Base-by-base conservation (phyloP, 2,888 invertebrate species). In the Caenorhabditis becei region DNA sequence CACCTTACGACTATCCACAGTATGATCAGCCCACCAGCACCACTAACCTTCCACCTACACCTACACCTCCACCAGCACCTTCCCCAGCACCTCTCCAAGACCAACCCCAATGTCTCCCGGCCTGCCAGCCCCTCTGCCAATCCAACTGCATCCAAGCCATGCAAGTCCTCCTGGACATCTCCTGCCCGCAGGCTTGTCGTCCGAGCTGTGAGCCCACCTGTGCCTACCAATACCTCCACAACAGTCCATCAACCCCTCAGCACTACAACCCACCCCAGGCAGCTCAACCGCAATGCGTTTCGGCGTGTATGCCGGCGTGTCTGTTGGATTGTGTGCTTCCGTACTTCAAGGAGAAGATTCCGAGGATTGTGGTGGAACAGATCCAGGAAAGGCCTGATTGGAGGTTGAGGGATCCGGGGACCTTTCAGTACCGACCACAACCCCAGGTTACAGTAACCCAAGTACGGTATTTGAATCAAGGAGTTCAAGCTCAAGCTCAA, bases 241-340 rank as follows among this genome's bases (percentile, higher is more conserved):
- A 59, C 47, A 62, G 53, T 53, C 71, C 65, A 24, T 58, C 61
- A n/a, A 71, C 70, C 4, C 63, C 69, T 26, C 74, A 70, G 26
- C 71, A 72, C 26, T 72, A 71, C 23, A 49, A 28, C 14, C 77
- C 77, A 26, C 63, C 77, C 3, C 7, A 14, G 20, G 51, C 35
- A 2, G 18, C 32, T 3, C n/a, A 28, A 20, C 8, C 35, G 10
- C 58, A 56, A 14, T 82, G 84, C 41, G 63, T 80, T 44, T 62
- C 75, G 2, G 71, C 81, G 2, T 83, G 82, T 75, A 75, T 75
- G 75, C 82, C 82, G 20, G 70, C 65, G 7, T 83, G 83, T 61
- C 32, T 80, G 23, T 26, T 75, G 28, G 80, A 74, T 49, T 75
- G 75, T 51, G 74, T 74, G 10, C 26, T 79, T 2, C 79, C 79